Base-by-base conservation (phyloP, 2,888 invertebrate genomes). In the Dermolepida albohirtum region DNA sequence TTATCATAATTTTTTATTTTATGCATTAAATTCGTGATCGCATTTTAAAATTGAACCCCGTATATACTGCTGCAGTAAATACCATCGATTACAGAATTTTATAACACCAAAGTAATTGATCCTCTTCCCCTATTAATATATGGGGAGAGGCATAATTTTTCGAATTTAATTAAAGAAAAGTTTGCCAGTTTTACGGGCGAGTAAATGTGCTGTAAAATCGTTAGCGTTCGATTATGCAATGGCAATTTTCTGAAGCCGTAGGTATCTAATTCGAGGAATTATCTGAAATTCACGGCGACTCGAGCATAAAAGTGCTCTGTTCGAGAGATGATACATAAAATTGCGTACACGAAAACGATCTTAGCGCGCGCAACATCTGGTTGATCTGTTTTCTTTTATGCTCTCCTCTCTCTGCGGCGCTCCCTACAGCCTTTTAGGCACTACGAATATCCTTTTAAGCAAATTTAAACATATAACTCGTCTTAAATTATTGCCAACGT, bases 381-480 rank as follows among this genome's bases (percentile, higher is more conserved):
- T 64, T 62, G 70, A 70, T 70, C 70, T 70, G 70, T 70, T 70
- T 70, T 70, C 66, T 63, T 70, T 70, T 70, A 67, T 66, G 39
- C 52, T 66, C 54, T 66, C 44, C 52, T 62, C 34, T 34, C 34
- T 34, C 34, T 34, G 34, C 34, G 34, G 34, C 34, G 34, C 34
- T 34, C 34, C 34, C 34, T 34, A 10, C 34, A 34, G 10, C 34
- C 34, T 34, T 34, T 34, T 34, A 34, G 34, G 34, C 34, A 34
- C 34, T 34, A 34, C 34, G 34, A 34, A 57, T 68, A 64, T 68
- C 65, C 68, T 68, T 68, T 68, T 68, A 68, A 69, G 66, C 59
- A 69, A 17, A 63, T 62, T 69, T 66, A 54, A 66, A 69, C 69
- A 66, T 69, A 66, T 59, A 66, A 66, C 66, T 54, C 62, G 54